Evolutionary conservation across 2,888 invertebrate species (phyloP).

Genomic region (Halictus ligatus): DNA sequence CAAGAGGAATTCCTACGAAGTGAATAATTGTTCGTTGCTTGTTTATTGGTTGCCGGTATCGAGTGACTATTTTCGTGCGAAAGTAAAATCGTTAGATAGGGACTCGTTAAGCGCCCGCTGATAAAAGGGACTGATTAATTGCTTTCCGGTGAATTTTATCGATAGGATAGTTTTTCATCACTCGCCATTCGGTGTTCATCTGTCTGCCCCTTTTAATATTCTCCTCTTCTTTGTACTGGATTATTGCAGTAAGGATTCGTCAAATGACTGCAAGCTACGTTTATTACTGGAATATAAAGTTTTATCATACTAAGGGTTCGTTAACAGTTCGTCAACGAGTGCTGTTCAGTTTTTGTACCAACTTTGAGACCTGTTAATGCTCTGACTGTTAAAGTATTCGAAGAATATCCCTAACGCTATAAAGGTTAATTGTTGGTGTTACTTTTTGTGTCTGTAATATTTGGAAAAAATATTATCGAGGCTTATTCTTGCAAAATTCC

Average conservation of each 20-base stretch:
- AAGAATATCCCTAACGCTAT: not conserved
- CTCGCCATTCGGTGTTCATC: not conserved
- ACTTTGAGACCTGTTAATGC: too few relatives aligned
- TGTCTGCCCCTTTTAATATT: not conserved
- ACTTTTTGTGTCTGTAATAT: not conserved
- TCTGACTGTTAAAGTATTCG: too few relatives aligned
- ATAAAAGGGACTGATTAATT: not conserved
- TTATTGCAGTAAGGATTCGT: not conserved
- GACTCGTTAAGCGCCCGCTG: not conserved
- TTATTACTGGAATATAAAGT: not conserved
- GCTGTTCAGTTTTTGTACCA: too few relatives aligned
- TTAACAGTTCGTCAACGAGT: too few relatives aligned
- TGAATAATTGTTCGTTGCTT: too few relatives aligned
- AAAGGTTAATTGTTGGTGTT: not conserved
- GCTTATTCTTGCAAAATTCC: not conserved
- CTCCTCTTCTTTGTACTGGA: not conserved
- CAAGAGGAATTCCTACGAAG: too few relatives aligned
- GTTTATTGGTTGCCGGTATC: not conserved
- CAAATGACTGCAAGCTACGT: not conserved
- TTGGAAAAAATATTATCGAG: not conserved
- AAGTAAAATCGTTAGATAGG: not conserved
- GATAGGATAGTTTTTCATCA: not conserved
- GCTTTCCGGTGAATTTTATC: constrained; percentile 1
- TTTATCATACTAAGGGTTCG: too few relatives aligned
- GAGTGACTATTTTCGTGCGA: not conserved